Evolutionary conservation across 2,888 invertebrate species (phyloP).

Genomic region (Calameuta pallipes): DNA sequence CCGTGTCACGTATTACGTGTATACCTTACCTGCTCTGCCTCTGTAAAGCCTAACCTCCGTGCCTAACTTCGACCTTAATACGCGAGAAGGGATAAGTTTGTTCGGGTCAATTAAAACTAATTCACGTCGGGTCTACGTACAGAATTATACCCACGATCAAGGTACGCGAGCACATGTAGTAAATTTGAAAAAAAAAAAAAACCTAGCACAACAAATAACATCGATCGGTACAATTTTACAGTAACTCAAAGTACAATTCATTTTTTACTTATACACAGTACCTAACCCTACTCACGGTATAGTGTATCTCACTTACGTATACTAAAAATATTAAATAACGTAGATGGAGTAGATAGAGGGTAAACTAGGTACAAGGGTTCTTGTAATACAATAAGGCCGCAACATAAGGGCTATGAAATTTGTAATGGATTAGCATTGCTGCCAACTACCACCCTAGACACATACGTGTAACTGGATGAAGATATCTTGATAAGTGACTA

Average conservation of each 20-base stretch:
- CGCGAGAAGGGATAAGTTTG: slow-evolving; percentile 53
- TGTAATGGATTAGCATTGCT: not conserved
- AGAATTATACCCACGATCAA: not conserved
- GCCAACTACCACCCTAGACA: not conserved
- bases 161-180: not conserved
- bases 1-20: slow-evolving; percentile 64
- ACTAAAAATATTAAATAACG: not conserved
- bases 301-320: not conserved
- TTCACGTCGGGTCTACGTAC: slow-evolving; percentile 34
- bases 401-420: slow-evolving; percentile 28
- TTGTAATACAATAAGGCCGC: not conserved
- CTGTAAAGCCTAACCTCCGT: slow-evolving; percentile 52
- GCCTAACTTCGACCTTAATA: slow-evolving; percentile 59
- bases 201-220: not conserved
- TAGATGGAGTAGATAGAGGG: not conserved
- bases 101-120: slow-evolving; percentile 57
- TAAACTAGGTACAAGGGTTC: not conserved
- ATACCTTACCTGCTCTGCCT: slow-evolving; percentile 62
- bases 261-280: not conserved
- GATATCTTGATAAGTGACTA: not conserved
- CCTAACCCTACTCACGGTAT: not conserved
- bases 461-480: not conserved
- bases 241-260: not conserved
- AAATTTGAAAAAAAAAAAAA: not conserved
- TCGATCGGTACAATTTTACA: not conserved